Evolutionary conservation across 2,888 invertebrate species (phyloP), one percentile per base, ranked within the genome.

Genomic region (Plagodis dolabraria): DNA sequence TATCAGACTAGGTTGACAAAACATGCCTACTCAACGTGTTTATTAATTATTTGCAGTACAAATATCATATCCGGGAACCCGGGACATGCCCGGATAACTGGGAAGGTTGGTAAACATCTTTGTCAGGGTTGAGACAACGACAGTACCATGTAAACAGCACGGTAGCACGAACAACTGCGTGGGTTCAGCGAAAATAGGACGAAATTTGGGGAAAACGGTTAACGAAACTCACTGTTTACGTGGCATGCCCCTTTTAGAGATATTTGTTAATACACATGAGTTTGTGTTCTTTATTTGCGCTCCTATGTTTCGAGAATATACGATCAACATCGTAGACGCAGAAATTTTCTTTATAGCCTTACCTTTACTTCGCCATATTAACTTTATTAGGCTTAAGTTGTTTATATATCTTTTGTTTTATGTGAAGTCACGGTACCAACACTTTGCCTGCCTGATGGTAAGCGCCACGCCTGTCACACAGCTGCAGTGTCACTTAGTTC

Each of bases 11-110:
- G n/a, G 40, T 11, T 40, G 44, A 47, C 42, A 42, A 33, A 7
- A 36, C 36, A 36, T 11, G 12, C 34, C 12, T 54, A 11, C 48
- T 42, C 53, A 47, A 10, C 42, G 36, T 9, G 9, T 5, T 5
- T 34, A 65, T 62, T 65, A 65, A 65, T 36, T 36, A 36, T 65
- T 65, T 65, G 46, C 60, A n/a, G 53, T 49, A 63, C 49, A 44
- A 53, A 59, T 59, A 60, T 60, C 53, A 56, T 53, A 60, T 55
- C 33, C 49, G 48, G 47, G 45, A 47, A 55, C 36, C 33, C 46
- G 53, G 47, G 60, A 54, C 51, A 54, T 50, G 53, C 36, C n/a
- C 12, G 48, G 58, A 58, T 56, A 62, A 60, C 52, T 54, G 48
- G 44, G 51, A 58, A 38, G 43, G 36, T 57, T n/a, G 33, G 58